These are phyloP conservation scores for Drosophila austrosaltans DNA, from an alignment of 2,888 invertebrate genomes.

Conservation along the genomic window DNA sequence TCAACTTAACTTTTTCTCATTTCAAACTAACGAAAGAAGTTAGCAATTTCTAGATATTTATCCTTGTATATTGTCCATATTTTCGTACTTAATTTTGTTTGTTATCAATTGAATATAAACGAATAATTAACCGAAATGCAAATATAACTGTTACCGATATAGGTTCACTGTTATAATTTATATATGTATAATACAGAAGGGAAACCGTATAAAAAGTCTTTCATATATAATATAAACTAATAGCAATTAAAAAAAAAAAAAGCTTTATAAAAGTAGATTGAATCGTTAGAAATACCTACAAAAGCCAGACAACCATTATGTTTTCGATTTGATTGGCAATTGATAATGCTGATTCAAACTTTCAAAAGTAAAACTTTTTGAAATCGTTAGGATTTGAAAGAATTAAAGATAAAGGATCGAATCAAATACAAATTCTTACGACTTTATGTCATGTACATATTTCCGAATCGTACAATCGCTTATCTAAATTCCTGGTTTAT, in stretches of 20 bases:
- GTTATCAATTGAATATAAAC: not conserved
- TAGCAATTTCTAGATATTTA: constrained; percentile 25
- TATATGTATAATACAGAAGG: not conserved
- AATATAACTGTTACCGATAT: too few relatives aligned
- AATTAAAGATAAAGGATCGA: too few relatives aligned
- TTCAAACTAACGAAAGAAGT: constrained; percentile 25
- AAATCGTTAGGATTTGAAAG: too few relatives aligned
- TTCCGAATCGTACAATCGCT: constrained; percentile 8
- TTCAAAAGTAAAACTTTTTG: too few relatives aligned
- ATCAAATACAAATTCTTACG: too few relatives aligned
- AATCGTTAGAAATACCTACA: not conserved
- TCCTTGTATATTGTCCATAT: constrained; percentile 46
- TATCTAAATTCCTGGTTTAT: constrained; percentile 12
- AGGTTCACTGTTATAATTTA: too few relatives aligned
- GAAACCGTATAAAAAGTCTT: constrained; percentile 1
- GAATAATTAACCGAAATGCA: not conserved
- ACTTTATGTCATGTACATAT: not conserved
- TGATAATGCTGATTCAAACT: too few relatives aligned
- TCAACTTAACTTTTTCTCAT: constrained; percentile 1
- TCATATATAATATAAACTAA: too few relatives aligned
- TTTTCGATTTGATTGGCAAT: too few relatives aligned
- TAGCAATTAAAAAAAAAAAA: not conserved
- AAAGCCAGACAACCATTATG: too few relatives aligned
- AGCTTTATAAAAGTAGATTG: not conserved
- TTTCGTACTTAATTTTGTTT: constrained; percentile 38